These are phyloP conservation scores for Aplodontia rufa DNA, from an alignment of 2,113 vertebrate species.

Conservation along the genomic window DNA sequence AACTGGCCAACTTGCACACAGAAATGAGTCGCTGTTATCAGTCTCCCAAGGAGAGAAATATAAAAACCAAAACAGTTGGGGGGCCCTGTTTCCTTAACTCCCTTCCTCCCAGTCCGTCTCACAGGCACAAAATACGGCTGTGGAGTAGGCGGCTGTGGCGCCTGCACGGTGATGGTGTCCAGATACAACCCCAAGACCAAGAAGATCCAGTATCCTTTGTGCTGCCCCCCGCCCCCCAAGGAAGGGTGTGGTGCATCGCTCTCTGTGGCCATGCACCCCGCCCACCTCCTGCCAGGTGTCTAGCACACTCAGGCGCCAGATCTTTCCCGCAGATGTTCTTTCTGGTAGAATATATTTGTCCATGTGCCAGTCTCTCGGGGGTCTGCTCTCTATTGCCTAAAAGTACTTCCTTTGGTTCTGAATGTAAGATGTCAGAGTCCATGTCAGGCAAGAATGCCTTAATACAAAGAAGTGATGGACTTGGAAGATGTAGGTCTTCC, in stretches of 20 bases:
- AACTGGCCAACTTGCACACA: background rate
- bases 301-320: fast-evolving
- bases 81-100: slow-evolving; percentile 74
- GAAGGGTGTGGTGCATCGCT: background rate
- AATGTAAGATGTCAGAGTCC: background rate
- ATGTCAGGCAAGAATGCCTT: background rate
- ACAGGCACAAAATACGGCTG: slow-evolving; percentile 91
- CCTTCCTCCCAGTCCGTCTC: slow-evolving; percentile 82
- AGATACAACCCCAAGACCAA: slow-evolving; percentile 84
- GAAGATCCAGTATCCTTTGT: slow-evolving; percentile 89
- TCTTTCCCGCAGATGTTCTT: background rate
- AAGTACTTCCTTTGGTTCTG: background rate
- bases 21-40: background rate
- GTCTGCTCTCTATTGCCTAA: background rate
- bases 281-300: background rate
- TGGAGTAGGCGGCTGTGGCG: slow-evolving; percentile 89
- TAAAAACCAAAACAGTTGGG: background rate
- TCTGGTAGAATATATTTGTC: background rate
- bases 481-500: background rate
- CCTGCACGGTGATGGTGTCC: slow-evolving; percentile 92
- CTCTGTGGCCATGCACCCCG: fast-evolving
- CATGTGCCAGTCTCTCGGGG: background rate
- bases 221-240: too few relatives aligned
- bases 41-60: background rate
- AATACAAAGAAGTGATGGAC: background rate